Percentiles rank a stretch among this genome's conserved stretches.
phyloP scores from a whole-genome alignment of 2,797 vertebrate species.

The Synanceia verrucosa region DNA sequence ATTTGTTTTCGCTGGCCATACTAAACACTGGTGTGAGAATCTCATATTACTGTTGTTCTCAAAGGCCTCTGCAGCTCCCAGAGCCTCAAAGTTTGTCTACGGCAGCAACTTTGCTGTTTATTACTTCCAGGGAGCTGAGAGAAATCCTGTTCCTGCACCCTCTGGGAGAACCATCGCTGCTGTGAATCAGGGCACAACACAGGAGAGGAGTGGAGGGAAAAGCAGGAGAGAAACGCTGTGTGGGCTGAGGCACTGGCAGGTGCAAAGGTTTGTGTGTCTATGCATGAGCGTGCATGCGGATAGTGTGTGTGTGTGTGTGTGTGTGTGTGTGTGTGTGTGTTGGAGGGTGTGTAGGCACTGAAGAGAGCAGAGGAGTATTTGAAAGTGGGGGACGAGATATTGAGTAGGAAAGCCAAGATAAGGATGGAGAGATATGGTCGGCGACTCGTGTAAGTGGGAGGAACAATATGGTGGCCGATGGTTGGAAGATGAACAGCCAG shows the following conservation, averaged over 20 bases:
- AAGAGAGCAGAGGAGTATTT: conserved; percentile 60
- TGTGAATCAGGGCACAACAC: conserved; percentile 40
- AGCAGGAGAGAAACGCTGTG: conserved; percentile 51
- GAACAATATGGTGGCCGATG: conserved; percentile 44
- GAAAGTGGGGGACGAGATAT: conserved; percentile 51
- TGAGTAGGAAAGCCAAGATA: conserved; percentile 59
- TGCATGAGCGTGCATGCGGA: background rate
- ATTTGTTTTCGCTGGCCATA: conserved; percentile 42
- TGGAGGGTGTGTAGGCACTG: conserved; percentile 55
- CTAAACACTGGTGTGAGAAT: conserved; percentile 28
- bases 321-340: conserved; percentile 29
- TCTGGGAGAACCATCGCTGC: conserved; percentile 39
- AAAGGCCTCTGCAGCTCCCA: conserved; percentile 21
- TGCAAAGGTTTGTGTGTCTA: conserved; percentile 53
- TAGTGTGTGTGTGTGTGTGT: no score
- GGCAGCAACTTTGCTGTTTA: conserved; percentile 51
- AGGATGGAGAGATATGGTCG: conserved; percentile 30
- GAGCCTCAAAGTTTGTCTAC: conserved; percentile 50
- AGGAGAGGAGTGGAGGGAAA: conserved; percentile 26
- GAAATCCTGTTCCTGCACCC: conserved; percentile 39
- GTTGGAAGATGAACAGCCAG: conserved; percentile 39
- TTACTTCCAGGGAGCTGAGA: conserved; percentile 46
- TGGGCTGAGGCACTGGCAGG: conserved; percentile 70
- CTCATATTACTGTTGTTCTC: conserved; percentile 34
- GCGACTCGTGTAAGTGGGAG: conserved; percentile 49